Percentiles rank a stretch among this genome's conserved stretches.
phyloP scores from a whole-genome alignment of 1,140 invertebrate species.

The Scaptomyza pallida region DNA sequence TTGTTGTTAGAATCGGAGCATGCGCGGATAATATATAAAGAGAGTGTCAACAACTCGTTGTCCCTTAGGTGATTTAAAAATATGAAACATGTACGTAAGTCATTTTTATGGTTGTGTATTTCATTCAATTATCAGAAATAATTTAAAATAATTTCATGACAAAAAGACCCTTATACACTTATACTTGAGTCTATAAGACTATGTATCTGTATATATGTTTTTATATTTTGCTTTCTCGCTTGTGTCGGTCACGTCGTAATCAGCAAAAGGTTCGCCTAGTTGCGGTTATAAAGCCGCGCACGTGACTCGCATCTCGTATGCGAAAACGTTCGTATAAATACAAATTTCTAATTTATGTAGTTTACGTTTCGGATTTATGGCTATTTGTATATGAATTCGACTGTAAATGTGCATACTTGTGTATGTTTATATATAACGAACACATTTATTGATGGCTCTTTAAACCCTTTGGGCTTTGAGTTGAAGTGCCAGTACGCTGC shows the following conservation, averaged over 20 bases:
- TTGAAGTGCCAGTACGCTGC: not conserved
- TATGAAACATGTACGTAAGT: constrained; percentile 61
- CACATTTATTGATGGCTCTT: constrained; percentile 46
- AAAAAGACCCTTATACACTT: not conserved
- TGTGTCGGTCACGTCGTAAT: constrained; percentile 72
- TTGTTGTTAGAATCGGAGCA: constrained; percentile 28
- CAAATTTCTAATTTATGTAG: constrained; percentile 77
- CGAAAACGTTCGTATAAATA: constrained; percentile 60
- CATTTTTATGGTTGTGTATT: constrained; percentile 60
- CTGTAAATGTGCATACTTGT: constrained; percentile 34
- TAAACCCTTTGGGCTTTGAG: constrained; percentile 42
- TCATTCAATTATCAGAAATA: constrained; percentile 81
- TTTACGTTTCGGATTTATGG: constrained; percentile 76
- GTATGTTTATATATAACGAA: constrained; percentile 17
- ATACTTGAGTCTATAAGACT: constrained; percentile 10
- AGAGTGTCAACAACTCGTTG: constrained; percentile 48
- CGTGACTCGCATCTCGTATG: constrained; percentile 63
- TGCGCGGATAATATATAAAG: constrained; percentile 68
- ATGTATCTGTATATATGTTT: constrained; percentile 10
- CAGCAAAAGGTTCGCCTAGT: constrained; percentile 80
- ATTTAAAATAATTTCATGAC: constrained; percentile 76
- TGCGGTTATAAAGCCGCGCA: constrained; percentile 70
- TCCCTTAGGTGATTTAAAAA: constrained; percentile 21
- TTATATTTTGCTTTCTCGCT: constrained; percentile 24
- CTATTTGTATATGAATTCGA: constrained; percentile 58